Evolutionary conservation across 2,113 vertebrate species (phyloP).

Genomic region (Entomyzon cyanotis): DNA sequence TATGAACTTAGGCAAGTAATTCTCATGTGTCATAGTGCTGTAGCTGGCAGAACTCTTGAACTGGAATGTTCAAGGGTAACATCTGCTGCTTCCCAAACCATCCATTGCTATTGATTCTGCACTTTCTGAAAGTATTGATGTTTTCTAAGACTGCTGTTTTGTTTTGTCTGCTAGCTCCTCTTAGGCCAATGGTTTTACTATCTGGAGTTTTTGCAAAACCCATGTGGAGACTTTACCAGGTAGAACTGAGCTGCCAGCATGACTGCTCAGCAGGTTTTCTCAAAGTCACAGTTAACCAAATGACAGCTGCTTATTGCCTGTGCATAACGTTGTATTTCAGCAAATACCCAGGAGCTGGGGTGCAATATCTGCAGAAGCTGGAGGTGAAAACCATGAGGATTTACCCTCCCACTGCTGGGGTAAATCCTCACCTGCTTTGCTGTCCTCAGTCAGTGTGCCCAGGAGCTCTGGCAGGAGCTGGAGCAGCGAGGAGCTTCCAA

Average conservation of each 20-base stretch:
- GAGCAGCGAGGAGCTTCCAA: not conserved
- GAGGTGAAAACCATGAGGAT: not conserved
- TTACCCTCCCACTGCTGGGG: not conserved
- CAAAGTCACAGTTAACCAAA: not conserved
- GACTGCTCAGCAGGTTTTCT: not conserved
- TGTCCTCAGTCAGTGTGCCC: not conserved
- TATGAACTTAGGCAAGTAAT: not conserved
- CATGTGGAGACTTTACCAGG: not conserved
- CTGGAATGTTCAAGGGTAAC: not conserved
- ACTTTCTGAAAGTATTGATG: not conserved
- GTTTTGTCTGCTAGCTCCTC: not conserved
- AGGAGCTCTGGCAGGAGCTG: conserved; percentile 25
- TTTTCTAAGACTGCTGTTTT: not conserved
- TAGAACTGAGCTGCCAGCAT: not conserved
- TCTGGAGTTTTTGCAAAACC: not conserved
- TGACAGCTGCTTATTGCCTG: not conserved
- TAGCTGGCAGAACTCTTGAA: not conserved
- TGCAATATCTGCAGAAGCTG: not conserved
- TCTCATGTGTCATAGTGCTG: not conserved
- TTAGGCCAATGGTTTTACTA: not conserved
- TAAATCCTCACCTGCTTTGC: conserved; percentile 59
- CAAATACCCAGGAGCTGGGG: not conserved
- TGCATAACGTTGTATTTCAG: not conserved
- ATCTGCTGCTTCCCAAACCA: not conserved
- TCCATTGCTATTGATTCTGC: not conserved